Evolutionary conservation across 1,140 invertebrate species (phyloP).

Genomic region (Maconellicoccus hirsutus): DNA sequence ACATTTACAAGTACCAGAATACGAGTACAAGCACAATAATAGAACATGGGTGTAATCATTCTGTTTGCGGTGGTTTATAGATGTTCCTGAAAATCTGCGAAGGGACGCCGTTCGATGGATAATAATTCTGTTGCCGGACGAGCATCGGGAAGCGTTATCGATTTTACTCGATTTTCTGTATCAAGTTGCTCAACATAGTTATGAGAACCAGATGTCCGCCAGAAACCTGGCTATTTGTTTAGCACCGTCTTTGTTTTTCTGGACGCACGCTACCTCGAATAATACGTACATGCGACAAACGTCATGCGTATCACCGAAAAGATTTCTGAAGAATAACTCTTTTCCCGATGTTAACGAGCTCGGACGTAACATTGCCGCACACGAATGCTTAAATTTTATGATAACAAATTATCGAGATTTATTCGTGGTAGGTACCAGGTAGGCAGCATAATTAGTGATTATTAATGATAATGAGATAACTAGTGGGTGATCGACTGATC

Average conservation of each 20-base stretch:
- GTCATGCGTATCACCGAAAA: conserved; percentile 45
- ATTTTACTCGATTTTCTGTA: conserved; percentile 74
- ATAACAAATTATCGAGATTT: conserved; percentile 66
- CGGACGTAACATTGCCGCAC: conserved; percentile 77
- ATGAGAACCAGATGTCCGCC: conserved; percentile 84
- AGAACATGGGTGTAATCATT: conserved; percentile 33
- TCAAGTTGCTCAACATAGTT: conserved; percentile 63
- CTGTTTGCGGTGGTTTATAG: conserved; percentile 37
- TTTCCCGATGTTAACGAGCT: conserved; percentile 76
- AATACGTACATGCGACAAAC: neutral
- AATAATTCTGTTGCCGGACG: conserved; percentile 76
- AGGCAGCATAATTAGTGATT: neutral
- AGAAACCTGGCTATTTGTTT: conserved; percentile 89
- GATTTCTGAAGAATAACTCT: conserved; percentile 37
- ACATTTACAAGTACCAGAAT: no score
- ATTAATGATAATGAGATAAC: neutral
- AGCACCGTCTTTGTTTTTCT: conserved; percentile 78
- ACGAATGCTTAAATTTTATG: conserved; percentile 75
- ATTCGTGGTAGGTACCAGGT: conserved; percentile 64
- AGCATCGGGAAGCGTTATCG: conserved; percentile 82
- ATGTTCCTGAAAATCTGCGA: conserved; percentile 67
- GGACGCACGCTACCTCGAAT: neutral
- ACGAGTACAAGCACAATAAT: conserved; percentile 44
- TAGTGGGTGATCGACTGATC: neutral
- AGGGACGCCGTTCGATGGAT: conserved; percentile 79